phyloP scores from a whole-genome alignment of 2,113 vertebrate species.

The Clarias batrachus region DNA sequence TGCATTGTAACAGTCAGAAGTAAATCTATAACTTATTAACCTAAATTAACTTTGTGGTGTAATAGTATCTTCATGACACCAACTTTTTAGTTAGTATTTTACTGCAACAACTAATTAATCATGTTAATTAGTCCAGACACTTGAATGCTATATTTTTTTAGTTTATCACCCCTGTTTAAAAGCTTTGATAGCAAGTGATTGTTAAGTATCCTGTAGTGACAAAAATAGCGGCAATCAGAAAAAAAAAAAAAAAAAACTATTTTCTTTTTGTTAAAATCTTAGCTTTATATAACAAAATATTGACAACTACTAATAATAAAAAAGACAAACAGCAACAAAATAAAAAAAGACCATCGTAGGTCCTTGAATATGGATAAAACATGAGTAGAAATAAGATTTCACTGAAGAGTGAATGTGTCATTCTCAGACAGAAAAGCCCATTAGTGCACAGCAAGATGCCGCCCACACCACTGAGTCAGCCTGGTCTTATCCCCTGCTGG shows the following conservation, averaged over 20 bases:
- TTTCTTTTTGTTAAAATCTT: neutral
- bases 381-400: conserved; percentile 5
- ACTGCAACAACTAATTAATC: neutral
- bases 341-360: neutral
- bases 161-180: neutral
- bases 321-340: neutral
- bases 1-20: no score
- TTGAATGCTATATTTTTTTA: neutral
- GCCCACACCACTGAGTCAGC: conserved; percentile 30
- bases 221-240: neutral
- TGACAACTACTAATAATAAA: neutral
- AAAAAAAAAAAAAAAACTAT: neutral
- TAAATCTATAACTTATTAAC: no score
- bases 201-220: neutral
- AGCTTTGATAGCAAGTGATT: neutral
- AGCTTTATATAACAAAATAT: neutral
- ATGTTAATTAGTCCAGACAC: neutral
- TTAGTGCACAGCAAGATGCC: conserved; percentile 20
- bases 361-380: neutral
- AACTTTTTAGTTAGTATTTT: neutral
- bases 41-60: neutral
- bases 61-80: neutral
- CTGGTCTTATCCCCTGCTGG: neutral
- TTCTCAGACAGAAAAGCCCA: conserved; percentile 27
- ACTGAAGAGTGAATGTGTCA: conserved; percentile 5